These are phyloP conservation scores for Rousettus leschenaultii DNA, from an alignment of 2,113 vertebrate genomes.

Conservation along the genomic window DNA sequence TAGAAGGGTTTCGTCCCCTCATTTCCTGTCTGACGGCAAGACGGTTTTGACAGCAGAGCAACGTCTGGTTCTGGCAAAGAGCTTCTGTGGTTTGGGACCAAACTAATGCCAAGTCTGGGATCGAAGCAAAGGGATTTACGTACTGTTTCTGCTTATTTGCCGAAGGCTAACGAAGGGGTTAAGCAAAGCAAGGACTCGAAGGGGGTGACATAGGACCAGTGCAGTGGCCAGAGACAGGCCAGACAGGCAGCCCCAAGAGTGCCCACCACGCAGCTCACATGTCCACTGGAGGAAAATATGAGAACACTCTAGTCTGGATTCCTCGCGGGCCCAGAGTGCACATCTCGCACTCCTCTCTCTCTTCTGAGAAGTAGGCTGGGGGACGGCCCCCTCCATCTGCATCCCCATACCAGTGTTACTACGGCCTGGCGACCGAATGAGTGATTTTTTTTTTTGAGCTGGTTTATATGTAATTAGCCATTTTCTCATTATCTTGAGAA, in stretches of 20 bases:
- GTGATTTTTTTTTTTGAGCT: not conserved
- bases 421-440: not conserved
- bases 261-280: not conserved
- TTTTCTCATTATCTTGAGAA: constrained; percentile 45
- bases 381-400: not conserved
- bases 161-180: not conserved
- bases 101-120: not conserved
- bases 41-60: not conserved
- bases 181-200: not conserved
- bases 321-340: not conserved
- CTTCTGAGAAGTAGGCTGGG: not conserved
- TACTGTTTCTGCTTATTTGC: not conserved
- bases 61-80: not conserved
- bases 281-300: not conserved
- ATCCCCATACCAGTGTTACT: not conserved
- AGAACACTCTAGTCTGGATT: not conserved
- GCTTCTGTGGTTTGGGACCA: not conserved
- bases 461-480: not conserved
- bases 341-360: not conserved
- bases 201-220: too few species aligned
- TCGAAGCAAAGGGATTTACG: fast-evolving
- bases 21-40: not conserved
- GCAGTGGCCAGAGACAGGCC: not conserved
- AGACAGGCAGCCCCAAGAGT: not conserved
- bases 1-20: not conserved